Evolutionary conservation across 2,797 vertebrate species (phyloP), one percentile per base, ranked within the genome.

Genomic region (Syngnathus acus): DNA sequence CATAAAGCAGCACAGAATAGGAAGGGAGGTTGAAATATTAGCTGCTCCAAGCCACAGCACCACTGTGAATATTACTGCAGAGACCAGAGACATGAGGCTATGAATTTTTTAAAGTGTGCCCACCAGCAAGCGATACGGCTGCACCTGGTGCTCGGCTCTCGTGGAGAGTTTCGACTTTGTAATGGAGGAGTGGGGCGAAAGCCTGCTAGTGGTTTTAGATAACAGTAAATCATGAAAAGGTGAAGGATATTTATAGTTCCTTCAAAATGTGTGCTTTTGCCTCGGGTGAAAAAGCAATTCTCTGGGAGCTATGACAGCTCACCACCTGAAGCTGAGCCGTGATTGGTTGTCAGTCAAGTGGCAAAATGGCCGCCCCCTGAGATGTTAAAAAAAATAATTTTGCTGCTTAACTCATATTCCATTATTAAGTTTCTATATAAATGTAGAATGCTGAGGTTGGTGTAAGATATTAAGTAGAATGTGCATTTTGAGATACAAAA

Each of bases 41-140:
- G 73, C 71, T 60, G 75, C 54, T 72, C 66, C 51, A 62, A 86
- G 86, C 84, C 79, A 78, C 60, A 39, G 58, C 73, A 76, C 82
- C 83, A 77, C 64, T 81, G 80, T 77, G 82, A 88, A 84, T 32
- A 32, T 84, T 72, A 74, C 75, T 65, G 75, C 68, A 81, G 40
- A 67, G 76, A 76, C 71, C 42, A 73, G 50, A 81, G 72, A 72
- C 14, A 62, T 53, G 65, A 71, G 75, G 74, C 61, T 76, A 72
- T 73, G 77, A 82, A 59, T 58, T 78, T 32, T 72, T 57, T 62
- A 72, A 73, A 37, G 61, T 11, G 50, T 78, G 80, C 84, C 83
- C 75, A 71, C 72, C 69, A 79, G 83, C 74, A 59, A 79, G 57
- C 66, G 48, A 21, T 69, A 40, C 83, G 64, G 70, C 79, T 81